Base-by-base conservation (phyloP, 1,140 invertebrate species). In the Diabrotica undecimpunctata region DNA sequence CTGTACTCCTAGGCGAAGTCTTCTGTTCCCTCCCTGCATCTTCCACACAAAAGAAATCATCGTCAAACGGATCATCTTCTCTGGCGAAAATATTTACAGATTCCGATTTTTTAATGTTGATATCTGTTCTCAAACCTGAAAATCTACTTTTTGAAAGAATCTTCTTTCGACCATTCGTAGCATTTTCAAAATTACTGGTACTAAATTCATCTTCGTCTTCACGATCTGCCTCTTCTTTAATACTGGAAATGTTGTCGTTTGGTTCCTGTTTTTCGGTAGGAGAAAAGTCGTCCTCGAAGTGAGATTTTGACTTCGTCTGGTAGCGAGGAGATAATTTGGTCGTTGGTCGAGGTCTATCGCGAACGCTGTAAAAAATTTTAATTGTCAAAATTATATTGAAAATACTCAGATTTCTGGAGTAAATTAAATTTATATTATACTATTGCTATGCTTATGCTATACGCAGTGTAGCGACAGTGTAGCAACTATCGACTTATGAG, bases 1-100 rank as follows among this genome's bases (percentile, higher is more conserved):
- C 75, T 10, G 69, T 62, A 41, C 64, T 68, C 64, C 68, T 66
- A 35, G 66, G 66, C 41, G 67, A 62, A 52, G 41, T 56, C 53
- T 60, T 57, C 7, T 38, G 14, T 36, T 61, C 53, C 52, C 35
- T 41, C 38, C 51, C 14, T 8, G 35, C 35, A n/a, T 58, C 58
- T n/a, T 69, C 61, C 39, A 67, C 67, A 35, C 80, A 80, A 85
- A 92, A 93, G 78, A 94, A 94, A 71, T 92, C 91, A 68, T 94
- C 91, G 62, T 92, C 90, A 77, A 94, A 94, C 5, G 92, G 92
- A 82, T 94, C 92, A 73, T 83, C 87, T 70, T 88, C 84, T 52
- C 90, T 83, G 6, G 87, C 86, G 78, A 94, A 94, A 69, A 94
- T 94, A 76, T 93, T 94, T 12, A 93, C 88, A 4, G 92, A 93